A percentile compares a stretch with the other conserved stretches of the same genome.
Evolutionary conservation across 2,888 invertebrate species (phyloP).

Genomic region (Auanema sp.): DNA sequence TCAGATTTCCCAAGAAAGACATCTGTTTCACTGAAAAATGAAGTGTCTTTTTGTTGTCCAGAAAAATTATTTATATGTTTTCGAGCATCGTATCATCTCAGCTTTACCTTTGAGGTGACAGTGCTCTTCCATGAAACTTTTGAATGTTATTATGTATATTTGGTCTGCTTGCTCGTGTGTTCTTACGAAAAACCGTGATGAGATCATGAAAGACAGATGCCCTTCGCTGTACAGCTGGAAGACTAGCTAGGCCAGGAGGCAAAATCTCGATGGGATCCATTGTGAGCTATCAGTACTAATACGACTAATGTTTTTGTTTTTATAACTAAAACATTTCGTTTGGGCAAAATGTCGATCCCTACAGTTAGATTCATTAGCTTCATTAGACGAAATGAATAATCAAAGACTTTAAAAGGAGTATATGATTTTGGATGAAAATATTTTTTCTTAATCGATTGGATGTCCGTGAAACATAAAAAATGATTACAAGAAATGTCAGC

Average conservation of each 20-base stretch:
- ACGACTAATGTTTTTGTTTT: slow-evolving; percentile 16
- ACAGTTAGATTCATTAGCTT: too few relatives aligned
- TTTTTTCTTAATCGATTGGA: too few relatives aligned
- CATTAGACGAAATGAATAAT: too few relatives aligned
- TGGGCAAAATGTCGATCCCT: too few relatives aligned
- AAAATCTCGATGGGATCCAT: slow-evolving; percentile 29
- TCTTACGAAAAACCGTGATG: slow-evolving; percentile 59
- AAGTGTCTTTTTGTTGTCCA: slow-evolving; percentile 4
- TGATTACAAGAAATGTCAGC: too few relatives aligned
- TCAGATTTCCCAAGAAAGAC: slow-evolving; percentile 45
- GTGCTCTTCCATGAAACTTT: too few relatives aligned
- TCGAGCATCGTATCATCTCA: not conserved
- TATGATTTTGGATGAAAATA: too few relatives aligned
- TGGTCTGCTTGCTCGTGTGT: slow-evolving; percentile 28
- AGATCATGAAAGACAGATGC: slow-evolving; percentile 60
- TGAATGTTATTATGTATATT: too few relatives aligned
- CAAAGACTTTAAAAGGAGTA: too few relatives aligned
- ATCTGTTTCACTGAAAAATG: slow-evolving; percentile 58
- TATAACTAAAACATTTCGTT: too few relatives aligned
- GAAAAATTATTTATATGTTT: not conserved
- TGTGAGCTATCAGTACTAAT: slow-evolving; percentile 3
- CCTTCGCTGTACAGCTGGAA: slow-evolving; percentile 45
- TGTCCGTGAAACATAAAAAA: too few relatives aligned
- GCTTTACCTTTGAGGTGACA: too few relatives aligned
- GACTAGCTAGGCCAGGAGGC: slow-evolving; percentile 33